Evolutionary conservation across 2,797 vertebrate species (phyloP), one percentile per base, ranked within the genome.

Genomic region (Melanogrammus aeglefinus): DNA sequence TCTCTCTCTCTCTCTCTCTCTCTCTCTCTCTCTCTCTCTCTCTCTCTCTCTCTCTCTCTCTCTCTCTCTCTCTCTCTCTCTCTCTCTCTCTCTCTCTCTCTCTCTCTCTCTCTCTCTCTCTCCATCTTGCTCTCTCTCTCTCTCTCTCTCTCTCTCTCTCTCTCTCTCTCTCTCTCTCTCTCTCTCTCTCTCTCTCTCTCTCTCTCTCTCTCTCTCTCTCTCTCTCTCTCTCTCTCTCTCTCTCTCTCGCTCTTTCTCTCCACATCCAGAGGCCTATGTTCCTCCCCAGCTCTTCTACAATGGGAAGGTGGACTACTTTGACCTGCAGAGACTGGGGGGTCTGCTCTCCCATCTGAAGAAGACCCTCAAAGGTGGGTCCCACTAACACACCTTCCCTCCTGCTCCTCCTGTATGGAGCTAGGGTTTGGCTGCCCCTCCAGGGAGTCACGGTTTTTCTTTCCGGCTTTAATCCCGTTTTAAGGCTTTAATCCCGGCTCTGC

Each of bases 211-310:
- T 72, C 74, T 24, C 35, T 35, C n/a, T 4, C 21, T 39, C 8
- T 63, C 4, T 6, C 44, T 31, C 9, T 73, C 63, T 66, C 3
- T 75, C 0, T 70, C 10, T 33, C 16, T 66, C 35, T 24, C 8
- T 73, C 41, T 21, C 14, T 18, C 29, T 27, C 29, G 36, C 18
- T 29, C 5, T 41, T 38, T 31, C 31, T 70, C 31, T 1, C 75
- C 51, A 2, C 12, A 66, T 76, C 4, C 88, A 99, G 98, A 96
- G 31, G 97, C 96, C 0, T 99, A 97, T 73, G 92, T 99, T 14
- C 97, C 97, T 0, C 97, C 98, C 18, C 98, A 99, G 91, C 90
- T 99, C 76, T 99, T 99, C 93, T 99, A 98, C 90, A 99, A 99
- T 0, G 98, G 97, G 77, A 99, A 98, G 79, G 97, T 99, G 88